Percentiles rank a stretch among this genome's conserved stretches.
These are phyloP conservation scores for Pagetopsis macropterus DNA, from an alignment of 2,797 vertebrate species.

Conservation along the genomic window DNA sequence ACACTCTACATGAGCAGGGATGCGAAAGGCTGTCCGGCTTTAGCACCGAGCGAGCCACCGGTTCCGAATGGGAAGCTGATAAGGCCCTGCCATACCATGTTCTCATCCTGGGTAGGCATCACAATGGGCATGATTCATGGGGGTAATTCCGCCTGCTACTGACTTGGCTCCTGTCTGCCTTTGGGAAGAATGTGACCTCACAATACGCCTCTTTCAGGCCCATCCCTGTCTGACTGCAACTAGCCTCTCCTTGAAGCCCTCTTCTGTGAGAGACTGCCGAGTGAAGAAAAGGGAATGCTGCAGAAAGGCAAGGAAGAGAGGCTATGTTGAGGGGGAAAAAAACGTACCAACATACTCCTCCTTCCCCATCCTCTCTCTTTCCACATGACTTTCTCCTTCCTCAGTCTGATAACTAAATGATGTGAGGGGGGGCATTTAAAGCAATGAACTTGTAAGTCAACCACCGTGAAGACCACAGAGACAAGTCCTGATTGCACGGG, in stretches of 20 bases:
- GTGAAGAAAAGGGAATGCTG: conserved; percentile 73
- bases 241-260: conserved; percentile 78
- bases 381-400: conserved; percentile 44
- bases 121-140: conserved; percentile 94
- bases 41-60: conserved; percentile 70
- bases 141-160: conserved; percentile 91
- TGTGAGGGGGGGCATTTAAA: conserved; percentile 63
- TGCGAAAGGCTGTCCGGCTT: conserved; percentile 63
- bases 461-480: conserved; percentile 66
- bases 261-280: conserved; percentile 79
- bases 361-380: conserved; percentile 48
- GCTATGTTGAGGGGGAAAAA: conserved; percentile 48
- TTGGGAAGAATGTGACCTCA: conserved; percentile 88
- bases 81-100: conserved; percentile 81
- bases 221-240: conserved; percentile 80
- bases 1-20: conserved; percentile 66
- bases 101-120: conserved; percentile 91
- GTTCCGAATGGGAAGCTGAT: conserved; percentile 85
- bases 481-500: conserved; percentile 66
- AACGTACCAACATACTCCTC: conserved; percentile 55
- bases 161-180: conserved; percentile 90
- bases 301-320: conserved; percentile 58
- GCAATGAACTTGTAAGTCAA: conserved; percentile 65
- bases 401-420: conserved; percentile 58
- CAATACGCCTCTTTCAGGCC: conserved; percentile 88